Evolutionary conservation across 1,140 invertebrate genomes (phyloP), one percentile per base, ranked within the genome.

Genomic region (Trachymyrmex cornetzi): DNA sequence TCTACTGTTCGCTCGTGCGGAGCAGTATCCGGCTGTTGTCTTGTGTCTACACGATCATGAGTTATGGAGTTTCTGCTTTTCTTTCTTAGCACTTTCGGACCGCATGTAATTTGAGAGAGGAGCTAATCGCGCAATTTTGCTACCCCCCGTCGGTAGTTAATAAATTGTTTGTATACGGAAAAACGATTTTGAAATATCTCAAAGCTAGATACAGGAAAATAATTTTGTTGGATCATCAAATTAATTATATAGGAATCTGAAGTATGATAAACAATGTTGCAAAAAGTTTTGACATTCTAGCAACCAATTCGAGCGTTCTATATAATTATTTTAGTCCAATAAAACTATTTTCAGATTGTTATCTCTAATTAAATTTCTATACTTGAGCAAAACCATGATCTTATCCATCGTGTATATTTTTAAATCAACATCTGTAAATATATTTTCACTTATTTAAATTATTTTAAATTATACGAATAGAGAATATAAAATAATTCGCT

Each of bases 41-140:
- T 79, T 50, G 61, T 53, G 57, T 79, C 53, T 66, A 27, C 61
- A 79, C 59, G 77, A 64, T 63, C 24, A 64, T 79, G 61, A 79
- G 77, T 79, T 79, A 79, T 34, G 48, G 57, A 9, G 16, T 48
- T 48, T 16, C 24, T n/a, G 27, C 12, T 79, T 79, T 79, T 79
- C 24, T 27, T 66, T 12, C 22, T 50, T 66, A 9, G 27, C 22
- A 34, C 0, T 64, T 30, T 67, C 27, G 19, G 9, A 48, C 22
- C 19, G 59, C 59, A n/a, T 66, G 61, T 77, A 61, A 77, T 55
- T 80, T 14, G n/a, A 80, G 44, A 44, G 24, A 66, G 55, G 12
- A 34, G 44, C 44, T 79, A 80, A 66, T 79, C 27, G 59, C n/a
- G n/a, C 27, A 48, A 79, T 79, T 79, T 79, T 12, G 24, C 24